phyloP scores from a whole-genome alignment of 30 jellyfish, hydroid and myxozoan genomes.

The Pseudorhiza aurosa region DNA sequence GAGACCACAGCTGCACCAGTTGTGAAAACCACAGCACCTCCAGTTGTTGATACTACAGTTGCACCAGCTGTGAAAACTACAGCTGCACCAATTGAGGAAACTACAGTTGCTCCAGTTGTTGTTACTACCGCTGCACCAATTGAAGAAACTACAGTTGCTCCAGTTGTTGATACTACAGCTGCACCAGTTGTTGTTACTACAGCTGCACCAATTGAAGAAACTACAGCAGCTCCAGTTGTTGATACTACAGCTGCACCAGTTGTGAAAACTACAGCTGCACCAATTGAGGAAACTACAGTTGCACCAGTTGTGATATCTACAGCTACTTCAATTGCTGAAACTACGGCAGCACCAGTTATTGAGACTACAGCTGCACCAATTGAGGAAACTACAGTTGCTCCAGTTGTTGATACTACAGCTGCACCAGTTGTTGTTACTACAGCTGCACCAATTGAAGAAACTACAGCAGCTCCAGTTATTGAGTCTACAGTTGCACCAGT shows the following conservation, averaged over 20 bases:
- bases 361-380: neutral
- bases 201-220: neutral
- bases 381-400: conserved; percentile 3
- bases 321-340: neutral
- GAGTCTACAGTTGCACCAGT: conserved; percentile 24
- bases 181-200: neutral
- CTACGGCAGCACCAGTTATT: neutral
- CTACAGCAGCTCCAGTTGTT: conserved; percentile 5
- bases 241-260: conserved; percentile 34
- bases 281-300: neutral
- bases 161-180: neutral
- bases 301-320: conserved; percentile 19
- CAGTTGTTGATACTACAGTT: neutral
- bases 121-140: conserved; percentile 27
- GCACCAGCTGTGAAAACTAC: neutral
- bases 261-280: neutral
- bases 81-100: conserved; percentile 14
- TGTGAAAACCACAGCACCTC: neutral
- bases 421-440: conserved; percentile 17
- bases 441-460: conserved; percentile 2
- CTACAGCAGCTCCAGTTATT: conserved; percentile 36
- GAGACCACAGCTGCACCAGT: conserved; percentile 11
- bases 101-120: conserved; percentile 42
- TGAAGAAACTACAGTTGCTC: neutral
- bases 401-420: neutral